These are phyloP conservation scores for Tinea pellionella DNA, from an alignment of 2,888 invertebrate genomes.

Conservation along the genomic window DNA sequence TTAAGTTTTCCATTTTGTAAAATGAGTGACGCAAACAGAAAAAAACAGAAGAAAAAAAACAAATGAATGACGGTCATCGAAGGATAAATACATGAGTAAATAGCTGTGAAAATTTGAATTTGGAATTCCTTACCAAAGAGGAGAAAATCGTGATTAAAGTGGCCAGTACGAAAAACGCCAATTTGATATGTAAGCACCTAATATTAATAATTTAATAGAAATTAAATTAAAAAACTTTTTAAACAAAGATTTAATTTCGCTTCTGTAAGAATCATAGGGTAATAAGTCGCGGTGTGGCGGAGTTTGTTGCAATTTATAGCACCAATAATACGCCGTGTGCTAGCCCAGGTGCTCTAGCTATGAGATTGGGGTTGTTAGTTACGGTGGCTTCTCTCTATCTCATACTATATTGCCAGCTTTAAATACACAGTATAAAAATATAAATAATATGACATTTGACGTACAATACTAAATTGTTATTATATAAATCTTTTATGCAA, in stretches of 20 bases:
- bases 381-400: neutral
- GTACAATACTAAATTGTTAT: too few species aligned
- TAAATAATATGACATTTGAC: neutral
- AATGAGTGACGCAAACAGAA: too few species aligned
- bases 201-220: neutral
- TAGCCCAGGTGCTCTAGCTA: slow-evolving; percentile 19
- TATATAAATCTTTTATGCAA: too few species aligned
- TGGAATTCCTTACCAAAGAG: too few species aligned
- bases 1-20: too few species aligned
- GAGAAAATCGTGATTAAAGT: too few species aligned
- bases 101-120: too few species aligned
- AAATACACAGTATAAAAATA: neutral
- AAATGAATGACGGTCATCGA: too few species aligned
- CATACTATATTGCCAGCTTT: neutral
- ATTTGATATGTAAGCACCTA: too few species aligned
- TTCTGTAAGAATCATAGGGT: neutral
- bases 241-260: neutral
- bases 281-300: neutral
- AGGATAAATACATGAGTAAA: too few species aligned
- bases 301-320: slow-evolving; percentile 19
- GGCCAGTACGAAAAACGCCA: too few species aligned
- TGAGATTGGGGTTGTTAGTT: slow-evolving; percentile 8
- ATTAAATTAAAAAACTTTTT: slow-evolving; percentile 7
- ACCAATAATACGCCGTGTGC: slow-evolving; percentile 33
- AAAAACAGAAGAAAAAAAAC: too few species aligned